Percentiles rank a stretch among this genome's conserved stretches.
phyloP scores from a whole-genome alignment of 2,888 invertebrate genomes.

The Dugesia japonica region DNA sequence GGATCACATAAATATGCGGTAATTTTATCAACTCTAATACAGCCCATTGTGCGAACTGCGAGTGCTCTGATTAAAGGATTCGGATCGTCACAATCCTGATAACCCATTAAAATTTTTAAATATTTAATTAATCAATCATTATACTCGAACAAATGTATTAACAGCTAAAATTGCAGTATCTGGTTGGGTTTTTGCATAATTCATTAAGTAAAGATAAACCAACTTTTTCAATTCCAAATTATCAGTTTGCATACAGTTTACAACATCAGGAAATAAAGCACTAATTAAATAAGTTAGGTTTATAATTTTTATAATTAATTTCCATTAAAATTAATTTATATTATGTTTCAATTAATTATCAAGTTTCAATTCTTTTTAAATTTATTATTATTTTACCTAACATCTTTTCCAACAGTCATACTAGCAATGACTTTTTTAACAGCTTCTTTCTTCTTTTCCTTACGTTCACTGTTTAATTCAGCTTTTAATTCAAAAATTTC shows the following conservation, averaged over 20 bases:
- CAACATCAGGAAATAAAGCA: conserved; percentile 92
- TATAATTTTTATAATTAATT: conserved; percentile 49
- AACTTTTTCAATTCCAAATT: conserved; percentile 93
- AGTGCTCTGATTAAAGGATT: conserved; percentile 93
- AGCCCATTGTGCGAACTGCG: conserved; percentile 97
- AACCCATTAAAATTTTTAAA: too few relatives aligned
- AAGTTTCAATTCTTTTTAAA: too few relatives aligned
- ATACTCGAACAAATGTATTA: conserved; percentile 94
- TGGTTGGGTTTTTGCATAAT: conserved; percentile 97
- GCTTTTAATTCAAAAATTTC: conserved; percentile 98
- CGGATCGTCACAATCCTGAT: conserved; percentile 92
- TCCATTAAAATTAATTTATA: background rate
- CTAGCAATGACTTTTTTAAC: conserved; percentile 99
- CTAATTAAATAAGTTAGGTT: conserved; percentile 45
- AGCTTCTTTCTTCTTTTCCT: conserved; percentile 96
- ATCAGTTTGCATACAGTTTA: conserved; percentile 99
- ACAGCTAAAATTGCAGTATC: conserved; percentile 99
- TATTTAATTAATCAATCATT: background rate
- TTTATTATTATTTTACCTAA: conserved; percentile 49
- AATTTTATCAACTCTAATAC: conserved; percentile 96
- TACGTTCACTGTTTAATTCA: conserved; percentile 94
- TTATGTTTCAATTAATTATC: background rate
- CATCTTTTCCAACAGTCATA: conserved; percentile 99
- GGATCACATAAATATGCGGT: conserved; percentile 98
- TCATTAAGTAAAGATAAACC: conserved; percentile 95